phyloP scores from a whole-genome alignment of 2,113 vertebrate genomes.

The Scartelaos histophorus region DNA sequence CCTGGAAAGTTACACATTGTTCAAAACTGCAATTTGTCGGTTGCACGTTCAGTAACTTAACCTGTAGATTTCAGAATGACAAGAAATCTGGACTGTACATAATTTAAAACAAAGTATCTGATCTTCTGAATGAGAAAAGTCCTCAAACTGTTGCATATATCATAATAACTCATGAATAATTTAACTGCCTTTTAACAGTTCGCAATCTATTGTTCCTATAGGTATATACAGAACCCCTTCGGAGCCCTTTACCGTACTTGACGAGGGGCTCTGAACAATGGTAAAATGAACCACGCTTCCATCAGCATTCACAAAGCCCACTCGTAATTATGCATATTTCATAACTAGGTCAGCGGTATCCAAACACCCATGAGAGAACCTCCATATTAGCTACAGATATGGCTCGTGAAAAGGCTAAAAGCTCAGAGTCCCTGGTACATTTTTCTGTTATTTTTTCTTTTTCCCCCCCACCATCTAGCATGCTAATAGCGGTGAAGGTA shows the following conservation, averaged over 20 bases:
- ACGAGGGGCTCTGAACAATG: not conserved
- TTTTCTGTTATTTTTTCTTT: not conserved
- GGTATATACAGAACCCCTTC: not conserved
- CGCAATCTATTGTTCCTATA: not conserved
- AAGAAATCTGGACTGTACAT: too few species aligned
- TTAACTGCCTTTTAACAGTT: not conserved
- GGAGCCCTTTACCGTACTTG: not conserved
- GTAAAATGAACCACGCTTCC: not conserved
- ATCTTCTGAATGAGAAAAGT: too few species aligned
- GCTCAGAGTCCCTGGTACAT: not conserved
- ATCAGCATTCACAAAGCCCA: not conserved
- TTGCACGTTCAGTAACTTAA: too few species aligned
- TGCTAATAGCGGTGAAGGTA: conserved; percentile 8
- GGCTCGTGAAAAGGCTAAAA: conserved; percentile 10
- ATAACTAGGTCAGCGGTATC: not conserved
- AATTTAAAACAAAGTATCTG: too few species aligned
- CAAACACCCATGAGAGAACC: conserved; percentile 2
- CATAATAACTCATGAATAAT: too few species aligned
- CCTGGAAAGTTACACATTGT: too few species aligned
- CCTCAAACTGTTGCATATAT: too few species aligned
- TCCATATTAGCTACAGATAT: conserved; percentile 12
- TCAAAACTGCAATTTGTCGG: too few species aligned
- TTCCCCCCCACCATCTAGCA: conserved; percentile 4
- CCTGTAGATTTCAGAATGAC: too few species aligned
- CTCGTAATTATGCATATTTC: not conserved